Evolutionary conservation across 2,888 invertebrate genomes (phyloP), one percentile per base, ranked within the genome.

Genomic region (Eumerus sabulonum): DNA sequence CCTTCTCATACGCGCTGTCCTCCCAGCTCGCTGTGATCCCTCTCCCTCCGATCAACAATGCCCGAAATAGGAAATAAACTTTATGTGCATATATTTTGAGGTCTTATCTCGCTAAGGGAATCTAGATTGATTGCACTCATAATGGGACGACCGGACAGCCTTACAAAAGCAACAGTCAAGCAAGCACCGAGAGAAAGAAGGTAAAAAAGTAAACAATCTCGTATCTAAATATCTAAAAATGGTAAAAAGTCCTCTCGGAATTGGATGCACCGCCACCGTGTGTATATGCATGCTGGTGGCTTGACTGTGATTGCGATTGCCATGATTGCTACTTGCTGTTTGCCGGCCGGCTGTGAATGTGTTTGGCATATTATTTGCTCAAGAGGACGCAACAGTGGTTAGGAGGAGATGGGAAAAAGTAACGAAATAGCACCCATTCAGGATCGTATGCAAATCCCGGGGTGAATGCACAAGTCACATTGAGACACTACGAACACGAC

Each of bases 91-190:
- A 79, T 70, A 79, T 79, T 79, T 79, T 64, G 68, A 60, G 60
- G 57, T 76, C 64, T 81, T 83, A 83, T 82, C 82, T 77, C 17
- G 48, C 56, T 53, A 60, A 64, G 79, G 59, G 68, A 76, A 83
- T 82, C 83, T 70, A 82, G 83, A 83, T 82, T 83, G 82, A 83
- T 81, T 82, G 73, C 79, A 82, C 72, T 83, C 82, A 82, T 83
- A 82, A 82, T 82, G 71, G 76, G 76, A 63, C 48, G 68, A 59
- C 79, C 56, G 79, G 79, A 68, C 79, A 64, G 60, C 68, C 72
- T 64, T 19, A 13, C 63, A 72, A 56, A 18, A 48, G 7, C 40
- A 40, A 42, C 17, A 51, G 36, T 48, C 36, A 72, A 59, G 40
- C 35, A 73, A 44, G 16, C 50, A 50, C 19, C 44, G 1, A 47